A percentile compares a stretch with the other conserved stretches of the same genome.
phyloP scores from a whole-genome alignment of 2,888 invertebrate genomes.

The Euclidia mi region DNA sequence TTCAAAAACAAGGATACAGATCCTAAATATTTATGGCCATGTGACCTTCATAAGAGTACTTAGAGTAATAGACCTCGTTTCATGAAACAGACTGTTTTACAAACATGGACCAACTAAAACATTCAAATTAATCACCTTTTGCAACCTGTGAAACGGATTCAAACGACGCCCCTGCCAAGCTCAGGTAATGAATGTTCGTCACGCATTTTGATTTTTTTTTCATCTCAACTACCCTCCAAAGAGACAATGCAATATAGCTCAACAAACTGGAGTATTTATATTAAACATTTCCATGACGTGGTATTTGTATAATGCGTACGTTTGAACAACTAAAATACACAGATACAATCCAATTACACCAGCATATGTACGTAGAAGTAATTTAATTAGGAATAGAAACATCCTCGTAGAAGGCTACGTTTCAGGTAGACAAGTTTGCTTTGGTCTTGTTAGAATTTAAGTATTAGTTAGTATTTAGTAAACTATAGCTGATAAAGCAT shows the following conservation, averaged over 20 bases:
- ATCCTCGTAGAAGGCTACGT: conserved; percentile 11
- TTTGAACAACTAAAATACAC: conserved; percentile 35
- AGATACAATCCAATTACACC: conserved; percentile 44
- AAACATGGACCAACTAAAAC: conserved; percentile 11
- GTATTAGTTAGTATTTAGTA: no score
- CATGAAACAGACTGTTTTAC: background rate
- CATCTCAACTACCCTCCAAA: conserved; percentile 9
- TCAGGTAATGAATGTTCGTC: conserved; percentile 29
- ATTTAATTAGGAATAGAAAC: conserved; percentile 39
- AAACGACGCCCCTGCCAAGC: conserved; percentile 10
- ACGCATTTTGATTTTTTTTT: conserved; percentile 25
- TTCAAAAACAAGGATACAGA: no score
- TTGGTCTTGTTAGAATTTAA: no score
- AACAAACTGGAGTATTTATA: conserved; percentile 16
- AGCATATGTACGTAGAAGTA: conserved; percentile 23
- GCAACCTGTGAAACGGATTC: conserved; percentile 17
- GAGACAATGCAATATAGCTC: conserved; percentile 7
- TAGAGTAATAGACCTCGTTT: background rate
- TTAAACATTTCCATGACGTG: conserved; percentile 15
- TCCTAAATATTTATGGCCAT: no score
- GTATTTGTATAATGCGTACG: conserved; percentile 23
- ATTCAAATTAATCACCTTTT: conserved; percentile 33
- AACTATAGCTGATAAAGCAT: no score
- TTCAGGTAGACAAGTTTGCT: background rate
- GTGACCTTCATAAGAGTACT: no score